Evolutionary conservation across 2,888 invertebrate genomes (phyloP), one percentile per base, ranked within the genome.

Genomic region (Mythimna pallens): DNA sequence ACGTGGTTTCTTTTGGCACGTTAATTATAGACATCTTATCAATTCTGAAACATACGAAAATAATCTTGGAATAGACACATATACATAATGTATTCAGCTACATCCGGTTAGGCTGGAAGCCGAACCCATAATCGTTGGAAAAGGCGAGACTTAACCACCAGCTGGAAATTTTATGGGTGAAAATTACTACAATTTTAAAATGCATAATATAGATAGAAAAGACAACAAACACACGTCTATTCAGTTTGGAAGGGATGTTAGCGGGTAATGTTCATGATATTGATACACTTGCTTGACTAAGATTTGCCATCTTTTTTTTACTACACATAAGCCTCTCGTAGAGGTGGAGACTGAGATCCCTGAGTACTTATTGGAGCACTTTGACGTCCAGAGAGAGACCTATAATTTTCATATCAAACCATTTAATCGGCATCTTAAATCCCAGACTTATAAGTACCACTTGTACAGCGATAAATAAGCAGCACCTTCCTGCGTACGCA

Each of bases 1-100:
- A 70, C 65, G 68, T 82, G 50, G 58, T 36, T 65, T 47, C 20
- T 47, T 66, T 74, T 80, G 80, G 74, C 43, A 66, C 55, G 30
- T 57, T 62, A 36, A 62, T 73, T 73, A 34, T 57, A 66, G 50
- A 66, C 34, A 62, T 80, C 61, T 22, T 73, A 54, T 54, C 64
- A 40, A 22, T 47, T 10, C 34, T 59, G 34, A 59, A 30, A 70
- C 7, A 17, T 40, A 50, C 55, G 59, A 61, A 50, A 36, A 77
- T 70, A 40, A 55, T 14, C 0, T 43, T n/a, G 12, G 59, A 52
- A 68, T 47, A 52, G n/a, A 57, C 47, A 22, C 30, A 12, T 30
- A 50, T 43, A n/a, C n/a, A n/a, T 47, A 47, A 47, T 25, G n/a
- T 68, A n/a, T 65, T 25, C 22, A 36, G 22, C 8, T 25, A 22